Conservation (phyloP, 2,113 vertebrate species). For the Salvelinus fontinalis region DNA sequence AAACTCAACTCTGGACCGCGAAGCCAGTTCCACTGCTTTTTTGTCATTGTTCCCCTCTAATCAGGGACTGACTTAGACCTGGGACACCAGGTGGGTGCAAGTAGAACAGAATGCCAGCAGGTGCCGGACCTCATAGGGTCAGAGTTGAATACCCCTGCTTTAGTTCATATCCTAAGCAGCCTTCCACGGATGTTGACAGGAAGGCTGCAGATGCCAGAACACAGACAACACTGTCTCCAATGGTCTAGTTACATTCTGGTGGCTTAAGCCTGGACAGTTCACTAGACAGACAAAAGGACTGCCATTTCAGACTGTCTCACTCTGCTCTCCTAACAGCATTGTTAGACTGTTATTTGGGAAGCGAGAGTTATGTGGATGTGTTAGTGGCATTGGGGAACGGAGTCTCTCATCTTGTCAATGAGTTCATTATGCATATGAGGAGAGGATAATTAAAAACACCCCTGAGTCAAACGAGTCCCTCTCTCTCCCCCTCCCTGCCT, state of each 20-base stretch:
- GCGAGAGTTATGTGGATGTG: background rate
- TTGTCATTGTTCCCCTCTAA: no score
- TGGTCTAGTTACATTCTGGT: background rate
- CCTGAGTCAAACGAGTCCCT: background rate
- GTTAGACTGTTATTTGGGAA: background rate
- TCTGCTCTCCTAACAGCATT: background rate
- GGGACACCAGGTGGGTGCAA: no score
- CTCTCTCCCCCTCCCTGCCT: background rate
- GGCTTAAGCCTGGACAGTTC: background rate
- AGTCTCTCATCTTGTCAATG: background rate
- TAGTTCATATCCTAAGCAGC: no score
- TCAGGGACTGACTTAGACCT: no score
- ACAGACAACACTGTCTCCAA: background rate
- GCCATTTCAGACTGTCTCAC: background rate
- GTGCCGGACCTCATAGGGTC: no score
- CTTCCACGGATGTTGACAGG: no score
- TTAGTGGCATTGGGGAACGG: background rate
- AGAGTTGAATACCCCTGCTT: no score
- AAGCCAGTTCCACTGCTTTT: background rate
- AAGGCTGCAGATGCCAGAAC: no score
- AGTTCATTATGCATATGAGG: background rate
- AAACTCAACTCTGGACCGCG: background rate
- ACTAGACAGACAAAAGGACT: slow-evolving; percentile 2
- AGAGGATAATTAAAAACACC: no score
- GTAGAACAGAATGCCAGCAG: no score